Evolutionary conservation across 1,140 invertebrate species (phyloP).

Genomic region (Atta texana): DNA sequence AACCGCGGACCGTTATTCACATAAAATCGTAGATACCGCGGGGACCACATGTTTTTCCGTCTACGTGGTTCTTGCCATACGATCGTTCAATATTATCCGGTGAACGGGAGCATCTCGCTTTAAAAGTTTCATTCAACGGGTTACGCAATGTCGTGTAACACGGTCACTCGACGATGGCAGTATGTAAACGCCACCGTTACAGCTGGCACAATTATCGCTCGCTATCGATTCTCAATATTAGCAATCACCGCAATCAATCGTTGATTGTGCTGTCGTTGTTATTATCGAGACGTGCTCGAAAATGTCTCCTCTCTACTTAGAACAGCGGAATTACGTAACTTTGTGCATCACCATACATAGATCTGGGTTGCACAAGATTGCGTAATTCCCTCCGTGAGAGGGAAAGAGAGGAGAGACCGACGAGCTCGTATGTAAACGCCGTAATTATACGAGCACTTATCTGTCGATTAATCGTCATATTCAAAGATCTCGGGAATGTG

Average conservation of each 20-base stretch:
- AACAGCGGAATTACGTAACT: slow-evolving; percentile 19
- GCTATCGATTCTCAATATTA: slow-evolving; percentile 60
- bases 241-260: slow-evolving; percentile 45
- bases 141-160: slow-evolving; percentile 65
- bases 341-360: slow-evolving; percentile 40
- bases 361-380: slow-evolving; percentile 44
- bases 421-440: not conserved
- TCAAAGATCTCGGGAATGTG: not conserved
- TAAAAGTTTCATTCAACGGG: slow-evolving; percentile 28
- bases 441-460: slow-evolving; percentile 43
- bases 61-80: not conserved
- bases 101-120: slow-evolving; percentile 42
- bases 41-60: not conserved
- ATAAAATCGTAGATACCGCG: not conserved
- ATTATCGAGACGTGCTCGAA: slow-evolving; percentile 23
- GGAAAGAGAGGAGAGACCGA: not conserved
- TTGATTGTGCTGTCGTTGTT: slow-evolving; percentile 64
- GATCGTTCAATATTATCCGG: not conserved
- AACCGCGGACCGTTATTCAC: slow-evolving; percentile 5
- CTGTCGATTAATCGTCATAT: slow-evolving; percentile 31
- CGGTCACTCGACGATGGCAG: not conserved
- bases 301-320: slow-evolving; percentile 18
- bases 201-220: slow-evolving; percentile 61
- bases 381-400: not conserved
- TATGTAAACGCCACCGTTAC: slow-evolving; percentile 59